These are phyloP conservation scores for Athene noctua DNA, from an alignment of 2,113 vertebrate genomes.

Conservation along the genomic window DNA sequence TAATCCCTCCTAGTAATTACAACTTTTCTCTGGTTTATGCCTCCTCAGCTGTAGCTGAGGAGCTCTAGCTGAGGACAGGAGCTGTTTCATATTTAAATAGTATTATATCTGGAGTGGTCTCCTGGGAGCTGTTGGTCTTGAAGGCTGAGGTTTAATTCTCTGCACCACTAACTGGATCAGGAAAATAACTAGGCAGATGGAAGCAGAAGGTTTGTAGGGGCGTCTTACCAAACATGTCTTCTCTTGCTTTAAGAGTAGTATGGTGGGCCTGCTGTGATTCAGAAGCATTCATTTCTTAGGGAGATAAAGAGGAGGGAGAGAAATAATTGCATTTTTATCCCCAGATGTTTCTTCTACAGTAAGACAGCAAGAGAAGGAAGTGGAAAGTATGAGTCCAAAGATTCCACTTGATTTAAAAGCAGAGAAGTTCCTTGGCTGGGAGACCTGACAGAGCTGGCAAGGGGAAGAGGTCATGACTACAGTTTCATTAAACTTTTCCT, in stretches of 20 bases:
- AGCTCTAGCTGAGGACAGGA: constrained; percentile 42
- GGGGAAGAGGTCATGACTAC: not conserved
- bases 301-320: not conserved
- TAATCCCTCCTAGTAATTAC: constrained; percentile 71
- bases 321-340: not conserved
- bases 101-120: constrained; percentile 35
- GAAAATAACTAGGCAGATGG: not conserved
- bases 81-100: constrained; percentile 64
- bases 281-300: not conserved
- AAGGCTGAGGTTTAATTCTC: constrained; percentile 68
- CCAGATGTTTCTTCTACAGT: not conserved
- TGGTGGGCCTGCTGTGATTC: not conserved
- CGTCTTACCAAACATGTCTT: not conserved
- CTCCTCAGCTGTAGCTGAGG: not conserved
- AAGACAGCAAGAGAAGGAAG: not conserved
- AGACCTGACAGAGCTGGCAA: not conserved
- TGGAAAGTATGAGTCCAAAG: rapidly evolving
- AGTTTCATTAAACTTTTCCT: not conserved
- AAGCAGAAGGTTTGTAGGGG: not conserved
- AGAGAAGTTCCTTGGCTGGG: not conserved
- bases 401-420: not conserved
- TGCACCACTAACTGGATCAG: constrained; percentile 61
- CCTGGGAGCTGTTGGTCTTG: constrained; percentile 36
- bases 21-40: constrained; percentile 25
- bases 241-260: rapidly evolving